Evolutionary conservation across 2,797 vertebrate species (phyloP).

Genomic region (Myiotriccus ornatus): DNA sequence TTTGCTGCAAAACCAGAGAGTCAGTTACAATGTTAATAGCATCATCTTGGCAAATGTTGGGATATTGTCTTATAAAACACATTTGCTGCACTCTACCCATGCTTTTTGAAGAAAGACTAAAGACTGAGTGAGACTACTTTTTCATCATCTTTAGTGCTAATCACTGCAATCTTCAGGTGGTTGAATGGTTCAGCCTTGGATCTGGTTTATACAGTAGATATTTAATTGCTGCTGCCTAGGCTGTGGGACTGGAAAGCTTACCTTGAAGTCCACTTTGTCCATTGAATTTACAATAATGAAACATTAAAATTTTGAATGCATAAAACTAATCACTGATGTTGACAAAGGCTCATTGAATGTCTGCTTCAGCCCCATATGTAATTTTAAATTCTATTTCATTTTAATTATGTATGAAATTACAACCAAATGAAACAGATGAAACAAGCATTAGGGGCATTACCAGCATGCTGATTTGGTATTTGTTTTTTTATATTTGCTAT

Average conservation of each 20-base stretch:
- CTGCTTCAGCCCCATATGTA: neutral
- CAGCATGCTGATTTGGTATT: neutral
- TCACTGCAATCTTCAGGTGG: neutral
- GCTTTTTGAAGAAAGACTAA: neutral
- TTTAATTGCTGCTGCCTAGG: neutral
- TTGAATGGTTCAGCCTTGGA: neutral
- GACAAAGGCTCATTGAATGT: neutral
- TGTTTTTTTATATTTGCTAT: neutral
- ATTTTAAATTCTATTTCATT: slow-evolving; percentile 26
- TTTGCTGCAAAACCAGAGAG: neutral
- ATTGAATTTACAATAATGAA: neutral
- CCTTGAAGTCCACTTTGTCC: neutral
- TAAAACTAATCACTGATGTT: neutral
- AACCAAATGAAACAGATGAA: neutral
- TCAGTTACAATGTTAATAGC: neutral
- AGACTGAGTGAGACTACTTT: neutral
- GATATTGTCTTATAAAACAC: neutral
- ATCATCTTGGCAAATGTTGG: neutral
- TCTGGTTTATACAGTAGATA: neutral
- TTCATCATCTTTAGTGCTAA: neutral
- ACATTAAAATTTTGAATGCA: neutral
- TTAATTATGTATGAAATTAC: slow-evolving; percentile 22
- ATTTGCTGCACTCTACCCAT: neutral
- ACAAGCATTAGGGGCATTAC: neutral
- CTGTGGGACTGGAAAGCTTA: neutral